Percentiles rank a stretch among this genome's conserved stretches.
Evolutionary conservation across 2,888 invertebrate genomes (phyloP).

Genomic region (Tinea pellionella): DNA sequence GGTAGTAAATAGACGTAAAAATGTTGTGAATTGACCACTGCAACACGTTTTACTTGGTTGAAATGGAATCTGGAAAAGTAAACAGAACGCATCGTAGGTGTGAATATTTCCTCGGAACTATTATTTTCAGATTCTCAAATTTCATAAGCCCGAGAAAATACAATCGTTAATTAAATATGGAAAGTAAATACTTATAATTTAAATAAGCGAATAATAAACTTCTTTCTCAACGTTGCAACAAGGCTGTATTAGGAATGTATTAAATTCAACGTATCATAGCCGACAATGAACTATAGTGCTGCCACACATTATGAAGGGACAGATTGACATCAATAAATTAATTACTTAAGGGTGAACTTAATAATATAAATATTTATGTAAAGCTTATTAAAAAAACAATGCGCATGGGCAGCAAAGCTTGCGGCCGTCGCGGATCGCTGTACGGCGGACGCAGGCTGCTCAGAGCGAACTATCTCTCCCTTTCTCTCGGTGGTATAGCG

Average conservation of each 20-base stretch:
- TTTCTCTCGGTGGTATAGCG: constrained; percentile 61
- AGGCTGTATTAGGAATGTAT: background rate
- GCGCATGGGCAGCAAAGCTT: constrained; percentile 16
- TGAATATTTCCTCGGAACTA: background rate
- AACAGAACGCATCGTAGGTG: background rate
- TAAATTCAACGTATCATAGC: background rate
- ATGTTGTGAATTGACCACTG: background rate
- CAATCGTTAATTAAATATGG: background rate
- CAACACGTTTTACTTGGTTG: background rate
- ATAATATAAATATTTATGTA: constrained; percentile 8
- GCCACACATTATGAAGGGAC: background rate
- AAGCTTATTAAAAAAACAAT: background rate
- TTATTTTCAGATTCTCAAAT: constrained; percentile 2
- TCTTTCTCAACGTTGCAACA: background rate
- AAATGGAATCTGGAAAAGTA: background rate
- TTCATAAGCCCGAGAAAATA: background rate
- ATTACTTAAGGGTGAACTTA: background rate
- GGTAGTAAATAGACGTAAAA: background rate
- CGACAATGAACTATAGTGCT: background rate
- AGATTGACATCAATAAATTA: background rate
- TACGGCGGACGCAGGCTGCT: constrained; percentile 25
- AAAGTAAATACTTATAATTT: too few species aligned
- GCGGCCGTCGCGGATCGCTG: constrained; percentile 20
- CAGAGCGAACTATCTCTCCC: constrained; percentile 49
- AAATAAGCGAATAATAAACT: too few species aligned